Conservation (phyloP, 2,797 vertebrate species). For the Sebastes reedi region DNA sequence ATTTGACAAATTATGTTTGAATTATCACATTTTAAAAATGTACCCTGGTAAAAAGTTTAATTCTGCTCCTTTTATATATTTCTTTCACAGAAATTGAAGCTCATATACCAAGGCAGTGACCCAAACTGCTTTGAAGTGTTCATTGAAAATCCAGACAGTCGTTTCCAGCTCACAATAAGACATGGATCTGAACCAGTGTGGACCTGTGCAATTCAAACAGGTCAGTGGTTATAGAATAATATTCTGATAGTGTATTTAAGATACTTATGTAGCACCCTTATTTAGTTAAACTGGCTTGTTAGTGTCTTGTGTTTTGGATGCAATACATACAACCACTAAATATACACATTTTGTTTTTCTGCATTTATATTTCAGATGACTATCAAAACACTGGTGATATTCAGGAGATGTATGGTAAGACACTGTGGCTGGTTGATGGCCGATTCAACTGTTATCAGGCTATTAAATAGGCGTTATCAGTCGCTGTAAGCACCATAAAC, state of each 20-base stretch:
- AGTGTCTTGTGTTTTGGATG: too few species aligned
- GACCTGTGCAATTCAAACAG: not conserved
- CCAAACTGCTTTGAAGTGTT: conserved; percentile 10
- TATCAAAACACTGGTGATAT: not conserved
- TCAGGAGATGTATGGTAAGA: not conserved
- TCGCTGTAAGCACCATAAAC: too few species aligned
- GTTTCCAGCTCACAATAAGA: not conserved
- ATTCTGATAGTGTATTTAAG: not conserved
- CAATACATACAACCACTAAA: too few species aligned
- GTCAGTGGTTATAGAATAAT: not conserved
- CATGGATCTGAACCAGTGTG: not conserved
- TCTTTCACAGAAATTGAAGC: not conserved
- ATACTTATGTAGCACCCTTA: not conserved
- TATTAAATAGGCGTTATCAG: too few species aligned
- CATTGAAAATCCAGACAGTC: not conserved
- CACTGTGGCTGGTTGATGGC: not conserved
- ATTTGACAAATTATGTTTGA: too few species aligned
- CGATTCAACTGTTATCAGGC: too few species aligned
- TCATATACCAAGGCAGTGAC: not conserved
- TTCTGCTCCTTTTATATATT: not conserved
- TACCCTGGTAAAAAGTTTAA: too few species aligned
- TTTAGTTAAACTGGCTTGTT: not conserved
- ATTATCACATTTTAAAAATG: too few species aligned
- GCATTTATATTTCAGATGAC: not conserved
- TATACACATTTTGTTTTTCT: not conserved